phyloP scores from a whole-genome alignment of 2,797 vertebrate species.

The Alca torda region DNA sequence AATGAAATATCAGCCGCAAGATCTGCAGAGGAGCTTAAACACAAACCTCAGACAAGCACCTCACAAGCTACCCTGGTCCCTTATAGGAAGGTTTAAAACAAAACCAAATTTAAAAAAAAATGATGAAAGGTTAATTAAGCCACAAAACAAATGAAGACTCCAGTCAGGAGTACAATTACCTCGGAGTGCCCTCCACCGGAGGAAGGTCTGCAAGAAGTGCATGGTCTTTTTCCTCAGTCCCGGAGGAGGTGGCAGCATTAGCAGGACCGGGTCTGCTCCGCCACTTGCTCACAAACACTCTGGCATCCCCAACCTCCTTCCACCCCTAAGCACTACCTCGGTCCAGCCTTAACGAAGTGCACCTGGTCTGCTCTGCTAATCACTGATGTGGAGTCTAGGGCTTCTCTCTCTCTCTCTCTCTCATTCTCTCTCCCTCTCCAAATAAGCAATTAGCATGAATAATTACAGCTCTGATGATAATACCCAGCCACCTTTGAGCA shows the following conservation, averaged over 20 bases:
- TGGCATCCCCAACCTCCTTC: not conserved
- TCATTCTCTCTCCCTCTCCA: constrained; percentile 46
- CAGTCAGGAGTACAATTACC: constrained; percentile 52
- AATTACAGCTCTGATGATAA: constrained; percentile 72
- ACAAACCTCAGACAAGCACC: not conserved
- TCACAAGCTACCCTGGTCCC: not conserved
- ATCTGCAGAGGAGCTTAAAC: not conserved
- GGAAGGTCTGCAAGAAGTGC: constrained; percentile 74
- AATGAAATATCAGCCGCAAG: not conserved
- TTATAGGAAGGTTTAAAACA: not conserved
- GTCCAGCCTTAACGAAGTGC: not conserved
- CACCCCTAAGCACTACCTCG: not conserved
- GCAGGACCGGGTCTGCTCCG: not conserved
- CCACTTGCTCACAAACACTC: not conserved
- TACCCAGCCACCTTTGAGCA: constrained; percentile 71
- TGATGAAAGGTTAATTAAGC: not conserved
- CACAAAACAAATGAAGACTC: not conserved
- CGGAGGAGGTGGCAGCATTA: constrained; percentile 51
- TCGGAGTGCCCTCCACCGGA: constrained; percentile 71
- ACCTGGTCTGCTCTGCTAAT: constrained; percentile 41
- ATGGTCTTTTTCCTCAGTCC: constrained; percentile 66
- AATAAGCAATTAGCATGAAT: constrained; percentile 77
- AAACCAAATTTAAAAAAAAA: not conserved
- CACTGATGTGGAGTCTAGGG: constrained; percentile 5
- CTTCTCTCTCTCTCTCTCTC: not conserved